These are phyloP conservation scores for Leptogaster cylindrica DNA, from an alignment of 2,888 invertebrate species.

Conservation along the genomic window DNA sequence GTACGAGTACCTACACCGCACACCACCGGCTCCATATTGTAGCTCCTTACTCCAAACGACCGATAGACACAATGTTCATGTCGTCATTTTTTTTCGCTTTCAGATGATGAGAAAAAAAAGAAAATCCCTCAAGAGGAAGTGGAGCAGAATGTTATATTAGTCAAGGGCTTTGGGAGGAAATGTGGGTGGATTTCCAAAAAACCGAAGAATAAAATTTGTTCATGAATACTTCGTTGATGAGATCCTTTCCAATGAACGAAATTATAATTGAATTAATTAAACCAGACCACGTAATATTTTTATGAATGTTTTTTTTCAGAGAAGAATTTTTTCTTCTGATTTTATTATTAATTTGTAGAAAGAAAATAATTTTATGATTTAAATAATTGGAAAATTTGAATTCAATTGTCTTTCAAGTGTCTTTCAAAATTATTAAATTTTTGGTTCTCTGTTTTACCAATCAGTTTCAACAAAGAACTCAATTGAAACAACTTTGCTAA, in stretches of 20 bases:
- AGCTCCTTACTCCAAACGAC: neutral
- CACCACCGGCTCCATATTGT: neutral
- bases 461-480: too few species aligned
- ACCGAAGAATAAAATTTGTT: slow-evolving; percentile 32
- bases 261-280: slow-evolving; percentile 22
- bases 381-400: too few species aligned
- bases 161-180: neutral
- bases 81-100: too few species aligned
- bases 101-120: too few species aligned
- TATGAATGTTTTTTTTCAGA: too few species aligned
- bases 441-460: too few species aligned
- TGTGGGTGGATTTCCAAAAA: neutral
- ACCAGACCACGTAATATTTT: slow-evolving; percentile 17
- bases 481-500: too few species aligned
- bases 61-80: neutral
- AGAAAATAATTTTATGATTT: too few species aligned
- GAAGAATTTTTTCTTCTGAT: too few species aligned
- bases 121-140: slow-evolving; percentile 6
- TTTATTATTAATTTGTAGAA: neutral
- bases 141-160: neutral
- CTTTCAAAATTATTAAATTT: too few species aligned
- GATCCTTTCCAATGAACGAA: neutral
- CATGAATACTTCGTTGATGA: slow-evolving; percentile 27
- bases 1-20: neutral
- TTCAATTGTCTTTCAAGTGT: too few species aligned